phyloP scores from a whole-genome alignment of 1,140 invertebrate species.

The Drosophila pseudoobscura region DNA sequence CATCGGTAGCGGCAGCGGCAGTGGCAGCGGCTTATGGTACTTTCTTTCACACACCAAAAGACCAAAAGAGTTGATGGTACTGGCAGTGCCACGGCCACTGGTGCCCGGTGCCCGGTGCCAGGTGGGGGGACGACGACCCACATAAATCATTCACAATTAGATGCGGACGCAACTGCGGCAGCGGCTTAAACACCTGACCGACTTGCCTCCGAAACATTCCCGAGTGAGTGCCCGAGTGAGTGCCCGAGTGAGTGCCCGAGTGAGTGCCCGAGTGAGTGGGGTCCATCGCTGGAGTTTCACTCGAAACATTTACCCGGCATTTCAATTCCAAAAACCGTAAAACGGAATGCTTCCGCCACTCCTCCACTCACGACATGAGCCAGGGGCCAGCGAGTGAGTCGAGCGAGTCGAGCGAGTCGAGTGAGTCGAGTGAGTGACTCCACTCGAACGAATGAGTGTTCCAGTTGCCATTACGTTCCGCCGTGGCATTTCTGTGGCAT shows the following conservation, averaged over 20 bases:
- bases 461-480: constrained; percentile 40
- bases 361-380: no score
- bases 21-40: constrained; percentile 31
- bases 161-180: constrained; percentile 64
- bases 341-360: no score
- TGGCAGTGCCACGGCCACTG: constrained; percentile 19
- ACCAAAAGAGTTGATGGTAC: constrained; percentile 19
- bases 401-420: constrained; percentile 9
- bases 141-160: constrained; percentile 81
- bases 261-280: background rate
- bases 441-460: constrained; percentile 12
- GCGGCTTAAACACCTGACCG: constrained; percentile 51
- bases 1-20: constrained; percentile 9
- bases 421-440: background rate
- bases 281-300: background rate
- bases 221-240: background rate
- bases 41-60: constrained; percentile 32
- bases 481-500: constrained; percentile 11
- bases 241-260: background rate
- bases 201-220: constrained; percentile 38
- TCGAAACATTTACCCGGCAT: no score
- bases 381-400: no score
- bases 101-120: constrained; percentile 59
- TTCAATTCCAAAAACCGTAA: no score
- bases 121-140: constrained; percentile 66